Percentiles rank a stretch among this genome's conserved stretches.
phyloP scores from a whole-genome alignment of 2,888 invertebrate genomes.

The Lithophane leautieri region DNA sequence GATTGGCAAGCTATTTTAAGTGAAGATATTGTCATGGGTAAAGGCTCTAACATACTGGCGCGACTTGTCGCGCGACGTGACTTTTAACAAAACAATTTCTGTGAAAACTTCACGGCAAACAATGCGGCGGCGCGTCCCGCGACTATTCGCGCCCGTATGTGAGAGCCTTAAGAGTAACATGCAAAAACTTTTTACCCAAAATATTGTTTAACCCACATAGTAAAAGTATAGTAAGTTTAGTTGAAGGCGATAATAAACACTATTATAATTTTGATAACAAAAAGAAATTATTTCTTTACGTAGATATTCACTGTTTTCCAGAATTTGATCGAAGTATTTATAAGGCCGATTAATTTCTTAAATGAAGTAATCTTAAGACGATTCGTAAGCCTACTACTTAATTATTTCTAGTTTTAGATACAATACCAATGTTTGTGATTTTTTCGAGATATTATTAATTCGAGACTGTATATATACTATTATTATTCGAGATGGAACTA shows the following conservation, averaged over 20 bases:
- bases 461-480: constrained; percentile 79
- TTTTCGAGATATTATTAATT: constrained; percentile 66
- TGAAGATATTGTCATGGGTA: too few species aligned
- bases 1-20: too few species aligned
- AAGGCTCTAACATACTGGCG: too few species aligned
- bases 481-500: constrained; percentile 57
- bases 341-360: neutral
- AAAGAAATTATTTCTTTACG: too few species aligned
- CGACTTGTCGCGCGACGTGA: too few species aligned
- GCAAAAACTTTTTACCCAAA: neutral
- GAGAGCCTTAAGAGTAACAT: neutral
- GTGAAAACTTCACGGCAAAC: too few species aligned
- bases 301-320: neutral
- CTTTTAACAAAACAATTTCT: too few species aligned
- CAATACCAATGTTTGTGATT: constrained; percentile 67
- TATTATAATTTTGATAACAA: neutral
- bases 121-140: too few species aligned
- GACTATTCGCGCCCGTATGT: too few species aligned
- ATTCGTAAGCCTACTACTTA: constrained; percentile 36
- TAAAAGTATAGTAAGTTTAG: constrained; percentile 24
- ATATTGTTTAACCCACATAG: constrained; percentile 14
- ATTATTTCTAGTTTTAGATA: constrained; percentile 47
- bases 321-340: neutral
- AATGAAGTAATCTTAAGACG: constrained; percentile 14
- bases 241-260: neutral